phyloP scores from a whole-genome alignment of 2,113 vertebrate species.

The Dromas ardeola region DNA sequence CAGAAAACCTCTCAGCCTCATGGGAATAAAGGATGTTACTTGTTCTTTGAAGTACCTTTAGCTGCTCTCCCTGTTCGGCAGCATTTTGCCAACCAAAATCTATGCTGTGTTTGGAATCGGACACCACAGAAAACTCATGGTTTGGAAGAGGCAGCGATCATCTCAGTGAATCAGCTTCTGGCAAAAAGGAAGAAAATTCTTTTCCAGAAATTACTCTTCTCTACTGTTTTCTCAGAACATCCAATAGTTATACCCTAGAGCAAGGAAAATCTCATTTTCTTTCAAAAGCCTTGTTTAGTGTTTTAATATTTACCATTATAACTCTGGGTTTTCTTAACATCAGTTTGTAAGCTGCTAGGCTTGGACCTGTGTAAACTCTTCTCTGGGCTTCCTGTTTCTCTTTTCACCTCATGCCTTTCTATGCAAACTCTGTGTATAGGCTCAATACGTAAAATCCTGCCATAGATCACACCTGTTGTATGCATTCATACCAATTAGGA shows the following conservation, averaged over 20 bases:
- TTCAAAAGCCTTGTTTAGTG: background rate
- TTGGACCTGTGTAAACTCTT: background rate
- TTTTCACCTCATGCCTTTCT: background rate
- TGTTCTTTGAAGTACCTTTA: background rate
- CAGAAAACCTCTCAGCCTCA: background rate
- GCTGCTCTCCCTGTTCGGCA: background rate
- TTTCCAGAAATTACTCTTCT: background rate
- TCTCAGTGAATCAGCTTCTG: background rate
- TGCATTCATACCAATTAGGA: background rate
- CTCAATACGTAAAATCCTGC: background rate
- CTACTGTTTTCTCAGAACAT: background rate
- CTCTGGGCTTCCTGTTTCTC: background rate
- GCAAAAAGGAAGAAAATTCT: background rate
- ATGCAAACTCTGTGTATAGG: background rate
- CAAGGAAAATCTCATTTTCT: background rate
- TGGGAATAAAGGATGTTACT: background rate
- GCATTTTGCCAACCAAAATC: background rate
- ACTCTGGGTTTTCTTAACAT: background rate
- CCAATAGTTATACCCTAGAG: background rate
- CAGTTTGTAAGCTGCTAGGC: background rate
- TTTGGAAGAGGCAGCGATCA: background rate
- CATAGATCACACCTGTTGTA: background rate
- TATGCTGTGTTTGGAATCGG: background rate
- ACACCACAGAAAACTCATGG: background rate
- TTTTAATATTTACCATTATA: background rate